A percentile compares a stretch with the other conserved stretches of the same genome.
Evolutionary conservation across 92 coral and sea anemone species (phyloP).

Genomic region (Epizoanthus scotinus): DNA sequence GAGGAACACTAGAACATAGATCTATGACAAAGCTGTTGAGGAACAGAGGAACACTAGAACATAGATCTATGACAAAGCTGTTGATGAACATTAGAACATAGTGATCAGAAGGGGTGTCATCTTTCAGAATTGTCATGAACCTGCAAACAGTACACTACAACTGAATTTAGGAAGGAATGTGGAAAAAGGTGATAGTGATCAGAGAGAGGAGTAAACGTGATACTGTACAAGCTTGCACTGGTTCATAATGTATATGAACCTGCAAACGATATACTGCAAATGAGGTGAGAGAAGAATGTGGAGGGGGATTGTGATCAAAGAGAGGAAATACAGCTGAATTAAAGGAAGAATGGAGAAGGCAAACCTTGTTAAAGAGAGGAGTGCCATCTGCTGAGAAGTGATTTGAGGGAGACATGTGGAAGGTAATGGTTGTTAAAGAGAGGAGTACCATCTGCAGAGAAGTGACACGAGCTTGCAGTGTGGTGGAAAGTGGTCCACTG

Average conservation of each 20-base stretch:
- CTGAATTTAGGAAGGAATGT: neutral
- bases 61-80: no score
- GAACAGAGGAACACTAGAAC: no score
- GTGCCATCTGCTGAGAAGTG: neutral
- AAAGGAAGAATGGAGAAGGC: no score
- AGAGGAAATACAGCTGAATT: neutral
- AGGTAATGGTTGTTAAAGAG: neutral
- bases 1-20: no score
- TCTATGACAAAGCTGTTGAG: no score
- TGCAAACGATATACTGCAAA: neutral
- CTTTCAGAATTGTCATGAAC: no score
- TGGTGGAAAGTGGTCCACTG: neutral
- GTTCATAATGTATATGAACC: neutral
- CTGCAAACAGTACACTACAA: neutral
- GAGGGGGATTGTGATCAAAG: neutral
- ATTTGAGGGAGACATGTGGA: neutral
- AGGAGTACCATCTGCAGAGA: neutral
- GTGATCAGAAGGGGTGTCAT: neutral
- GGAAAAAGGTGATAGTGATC: neutral
- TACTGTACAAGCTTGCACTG: neutral
- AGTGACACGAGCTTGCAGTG: neutral
- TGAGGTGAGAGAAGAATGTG: conserved; percentile 3
- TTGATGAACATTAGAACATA: no score
- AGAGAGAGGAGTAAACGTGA: neutral
- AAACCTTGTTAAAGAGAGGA: neutral